phyloP scores from a whole-genome alignment of 1,140 invertebrate genomes.

The roundworm (Caenorhabditis elegans) region WBcel235 BX284602.5:4738001-4738500 shows the following conservation, averaged over 20 bases:
- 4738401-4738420: constrained; percentile 69
- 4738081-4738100: constrained; percentile 68
- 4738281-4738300: constrained; percentile 69
- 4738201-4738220: constrained; percentile 70
- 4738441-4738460: constrained; percentile 66
- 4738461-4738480: constrained; percentile 63
- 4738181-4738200: constrained; percentile 66
- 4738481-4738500: constrained; percentile 67
- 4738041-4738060: too few species aligned
- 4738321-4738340: constrained; percentile 70
- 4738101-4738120: constrained; percentile 72
- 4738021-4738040: too few species aligned
- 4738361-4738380: constrained; percentile 68
- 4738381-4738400: constrained; percentile 70
- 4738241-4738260: constrained; percentile 72
- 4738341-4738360: constrained; percentile 70
- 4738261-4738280: constrained; percentile 72
- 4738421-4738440: constrained; percentile 70
- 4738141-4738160: constrained; percentile 69
- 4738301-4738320: constrained; percentile 69
- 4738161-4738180: constrained; percentile 70
- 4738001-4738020: too few species aligned
- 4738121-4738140: constrained; percentile 72
- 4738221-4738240: constrained; percentile 77
- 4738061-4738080: constrained; percentile 71